phyloP scores from a whole-genome alignment of 2,113 vertebrate species.

The Aldabrachelys gigantea region DNA sequence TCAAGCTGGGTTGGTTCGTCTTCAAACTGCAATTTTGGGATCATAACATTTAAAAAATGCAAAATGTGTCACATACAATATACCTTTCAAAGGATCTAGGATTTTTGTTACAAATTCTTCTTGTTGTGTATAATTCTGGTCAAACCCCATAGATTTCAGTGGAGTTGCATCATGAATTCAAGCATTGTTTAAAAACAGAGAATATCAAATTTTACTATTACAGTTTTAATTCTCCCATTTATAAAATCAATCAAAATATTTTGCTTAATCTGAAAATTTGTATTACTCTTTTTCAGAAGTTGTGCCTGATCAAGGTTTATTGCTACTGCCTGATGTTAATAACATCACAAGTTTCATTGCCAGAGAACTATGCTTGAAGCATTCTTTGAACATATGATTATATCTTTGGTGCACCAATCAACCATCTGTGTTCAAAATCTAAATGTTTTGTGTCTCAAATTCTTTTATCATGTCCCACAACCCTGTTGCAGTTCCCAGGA shows the following conservation, averaged over 20 bases:
- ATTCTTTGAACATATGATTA: neutral
- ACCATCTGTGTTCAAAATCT: neutral
- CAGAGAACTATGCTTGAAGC: neutral
- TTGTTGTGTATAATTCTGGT: neutral
- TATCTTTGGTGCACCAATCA: neutral
- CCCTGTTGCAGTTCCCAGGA: neutral
- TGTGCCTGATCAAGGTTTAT: neutral
- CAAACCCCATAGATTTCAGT: neutral
- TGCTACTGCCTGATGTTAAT: neutral
- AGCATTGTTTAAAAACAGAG: neutral
- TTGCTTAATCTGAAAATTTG: neutral
- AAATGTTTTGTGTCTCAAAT: neutral
- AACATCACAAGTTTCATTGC: conserved; percentile 5
- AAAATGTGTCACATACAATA: neutral
- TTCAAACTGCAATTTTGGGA: rapidly evolving
- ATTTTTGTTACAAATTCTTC: neutral
- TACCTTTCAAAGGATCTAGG: neutral
- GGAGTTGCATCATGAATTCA: neutral
- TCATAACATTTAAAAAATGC: neutral
- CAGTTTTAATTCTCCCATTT: neutral
- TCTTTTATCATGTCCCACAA: neutral
- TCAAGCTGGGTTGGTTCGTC: neutral
- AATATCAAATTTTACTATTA: neutral
- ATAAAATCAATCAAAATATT: neutral
- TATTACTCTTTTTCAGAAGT: neutral